These are phyloP conservation scores for Dendronephthya gigantea DNA, from an alignment of 64 coral and sea anemone genomes.

Conservation along the genomic window DNA sequence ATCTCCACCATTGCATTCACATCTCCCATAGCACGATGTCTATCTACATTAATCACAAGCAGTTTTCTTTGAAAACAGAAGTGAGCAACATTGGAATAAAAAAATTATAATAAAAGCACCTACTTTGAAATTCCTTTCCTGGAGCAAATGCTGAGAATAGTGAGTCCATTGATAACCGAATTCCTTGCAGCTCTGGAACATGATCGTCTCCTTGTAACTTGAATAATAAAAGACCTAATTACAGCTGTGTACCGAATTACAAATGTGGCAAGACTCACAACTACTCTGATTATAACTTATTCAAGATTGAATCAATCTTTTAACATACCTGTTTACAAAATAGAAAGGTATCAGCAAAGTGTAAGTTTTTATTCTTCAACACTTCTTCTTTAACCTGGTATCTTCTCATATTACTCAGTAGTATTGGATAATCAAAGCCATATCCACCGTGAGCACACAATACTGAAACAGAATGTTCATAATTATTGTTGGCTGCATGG, in stretches of 20 bases:
- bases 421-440: slow-evolving; percentile 80
- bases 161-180: neutral
- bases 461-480: slow-evolving; percentile 41
- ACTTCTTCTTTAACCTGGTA: slow-evolving; percentile 46
- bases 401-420: slow-evolving; percentile 70
- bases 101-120: neutral
- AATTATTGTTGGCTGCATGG: neutral
- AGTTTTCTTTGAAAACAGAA: no score
- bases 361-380: slow-evolving; percentile 55
- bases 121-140: neutral
- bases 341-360: slow-evolving; percentile 87
- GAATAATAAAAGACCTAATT: neutral
- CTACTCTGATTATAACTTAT: neutral
- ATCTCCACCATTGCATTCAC: slow-evolving; percentile 83
- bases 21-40: slow-evolving; percentile 95
- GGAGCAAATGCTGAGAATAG: neutral
- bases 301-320: neutral
- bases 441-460: slow-evolving; percentile 85
- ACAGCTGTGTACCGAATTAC: neutral
- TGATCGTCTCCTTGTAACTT: neutral
- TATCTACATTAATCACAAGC: slow-evolving; percentile 36
- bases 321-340: slow-evolving; percentile 58
- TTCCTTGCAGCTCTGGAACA: neutral
- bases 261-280: neutral
- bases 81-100: no score